Conservation (phyloP, 2,888 invertebrate genomes). For the Troglohyphantes excavatus region DNA sequence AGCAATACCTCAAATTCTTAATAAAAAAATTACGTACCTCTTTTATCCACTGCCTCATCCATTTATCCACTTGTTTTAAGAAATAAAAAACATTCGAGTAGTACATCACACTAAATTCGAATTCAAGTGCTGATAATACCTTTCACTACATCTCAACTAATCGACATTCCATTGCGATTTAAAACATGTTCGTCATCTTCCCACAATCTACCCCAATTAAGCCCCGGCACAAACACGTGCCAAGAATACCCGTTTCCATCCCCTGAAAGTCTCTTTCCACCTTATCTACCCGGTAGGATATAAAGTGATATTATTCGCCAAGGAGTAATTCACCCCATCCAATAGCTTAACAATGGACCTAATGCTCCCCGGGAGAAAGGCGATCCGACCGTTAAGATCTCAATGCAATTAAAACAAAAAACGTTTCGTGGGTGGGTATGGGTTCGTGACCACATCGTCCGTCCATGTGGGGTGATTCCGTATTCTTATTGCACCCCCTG, state of each 20-base stretch:
- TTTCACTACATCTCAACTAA: no score
- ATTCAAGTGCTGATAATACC: no score
- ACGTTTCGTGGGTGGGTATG: not conserved
- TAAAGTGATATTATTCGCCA: not conserved
- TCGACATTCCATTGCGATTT: no score
- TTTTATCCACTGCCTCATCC: no score
- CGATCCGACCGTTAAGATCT: not conserved
- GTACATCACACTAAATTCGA: no score
- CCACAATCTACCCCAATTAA: no score
- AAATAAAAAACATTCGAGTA: no score
- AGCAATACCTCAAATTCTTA: no score
- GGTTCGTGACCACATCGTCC: not conserved
- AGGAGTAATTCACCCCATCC: not conserved
- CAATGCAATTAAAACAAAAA: not conserved
- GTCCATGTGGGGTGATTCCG: not conserved
- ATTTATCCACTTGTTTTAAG: no score
- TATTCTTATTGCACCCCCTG: not conserved
- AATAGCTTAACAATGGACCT: slow-evolving; percentile 7
- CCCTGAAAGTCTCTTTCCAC: not conserved
- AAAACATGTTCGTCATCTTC: no score
- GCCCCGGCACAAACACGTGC: not conserved
- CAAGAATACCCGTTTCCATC: not conserved
- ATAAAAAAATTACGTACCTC: no score
- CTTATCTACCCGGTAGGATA: not conserved
- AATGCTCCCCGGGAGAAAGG: not conserved